Base-by-base conservation (phyloP, 2,113 vertebrate species). In the Climacteris rufus region DNA sequence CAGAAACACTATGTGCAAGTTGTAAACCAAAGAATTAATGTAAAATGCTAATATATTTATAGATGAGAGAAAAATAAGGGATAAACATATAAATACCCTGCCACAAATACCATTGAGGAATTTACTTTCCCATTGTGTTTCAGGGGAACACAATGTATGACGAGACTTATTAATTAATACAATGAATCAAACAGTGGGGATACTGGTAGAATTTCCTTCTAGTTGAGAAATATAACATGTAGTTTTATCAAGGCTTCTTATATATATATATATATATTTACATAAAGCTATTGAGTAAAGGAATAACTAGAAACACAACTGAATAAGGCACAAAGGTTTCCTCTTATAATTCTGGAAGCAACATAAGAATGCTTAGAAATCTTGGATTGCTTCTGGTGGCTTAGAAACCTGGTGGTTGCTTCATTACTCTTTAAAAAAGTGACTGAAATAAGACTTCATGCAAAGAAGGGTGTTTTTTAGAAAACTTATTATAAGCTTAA, bases 71-170 rank as follows among this genome's bases (percentile, higher is more conserved):
- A 24, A 66, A 88, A 87, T 66, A 47, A 70, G 10, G 19, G 77
- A 77, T 77, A 89, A 87, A 72, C 88, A 83, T 80, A 44, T 93
- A 92, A 90, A 95, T 86, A 87, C 4, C 15, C 54, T 80, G 50
- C 50, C 16, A 61, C 45, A 91, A 93, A 80, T 33, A 63, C 65
- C 39, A 80, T 10, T 21, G 57, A 93, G 13, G 9, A 70, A 80
- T 93, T 96, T 88, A 83, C 79, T 90, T 93, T 81, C 64, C 12
- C 83, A 42, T 60, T 1, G 3, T 90, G 52, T 97, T 94, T 70
- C 68, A 64, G 35, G 79, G 35, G 54, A 86, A n/a, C 9, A 42
- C 30, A 80, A 13, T 77, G 76, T 78, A n/a, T n/a, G 93, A 63
- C 44, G 59, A 77, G 50, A 63, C 19, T 77, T 77, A 60, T 17